phyloP scores from a whole-genome alignment of 2,888 invertebrate genomes.

The Perizoma affinitatum region DNA sequence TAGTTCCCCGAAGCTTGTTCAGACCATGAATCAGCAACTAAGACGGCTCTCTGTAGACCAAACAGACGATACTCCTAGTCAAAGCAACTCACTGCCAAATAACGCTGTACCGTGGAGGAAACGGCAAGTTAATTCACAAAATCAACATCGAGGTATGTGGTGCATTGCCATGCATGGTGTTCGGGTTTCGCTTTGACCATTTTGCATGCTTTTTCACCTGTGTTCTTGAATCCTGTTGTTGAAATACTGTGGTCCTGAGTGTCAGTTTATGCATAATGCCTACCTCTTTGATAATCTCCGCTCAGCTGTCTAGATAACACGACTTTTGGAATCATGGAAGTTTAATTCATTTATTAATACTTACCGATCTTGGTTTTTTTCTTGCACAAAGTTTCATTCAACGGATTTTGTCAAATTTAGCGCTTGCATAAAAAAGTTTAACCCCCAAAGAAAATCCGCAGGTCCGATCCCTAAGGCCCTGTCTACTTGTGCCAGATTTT shows the following conservation, averaged over 20 bases:
- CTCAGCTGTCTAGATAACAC: no score
- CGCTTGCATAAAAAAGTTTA: not conserved
- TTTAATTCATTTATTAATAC: no score
- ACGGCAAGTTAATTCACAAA: constrained; percentile 77
- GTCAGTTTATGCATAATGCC: no score
- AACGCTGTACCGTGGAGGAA: constrained; percentile 79
- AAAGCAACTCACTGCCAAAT: constrained; percentile 75
- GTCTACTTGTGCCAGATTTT: not conserved
- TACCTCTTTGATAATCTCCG: no score
- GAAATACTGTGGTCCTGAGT: not conserved
- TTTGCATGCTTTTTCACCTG: constrained; percentile 58
- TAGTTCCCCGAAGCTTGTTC: constrained; percentile 77
- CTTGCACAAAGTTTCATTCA: no score
- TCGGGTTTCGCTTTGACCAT: constrained; percentile 76
- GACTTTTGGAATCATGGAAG: no score
- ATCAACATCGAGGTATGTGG: constrained; percentile 80
- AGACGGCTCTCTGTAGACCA: constrained; percentile 73
- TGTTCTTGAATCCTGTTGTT: constrained; percentile 15
- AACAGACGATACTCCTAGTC: constrained; percentile 72
- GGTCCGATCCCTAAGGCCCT: no score
- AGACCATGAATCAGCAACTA: constrained; percentile 74
- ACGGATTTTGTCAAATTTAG: no score
- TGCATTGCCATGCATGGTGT: constrained; percentile 75
- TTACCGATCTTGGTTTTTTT: no score
- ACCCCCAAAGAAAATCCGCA: no score